Percentiles rank a stretch among this genome's conserved stretches.
Evolutionary conservation across 1,140 invertebrate genomes (phyloP).

Genomic region (Muscidifurax raptorellus): DNA sequence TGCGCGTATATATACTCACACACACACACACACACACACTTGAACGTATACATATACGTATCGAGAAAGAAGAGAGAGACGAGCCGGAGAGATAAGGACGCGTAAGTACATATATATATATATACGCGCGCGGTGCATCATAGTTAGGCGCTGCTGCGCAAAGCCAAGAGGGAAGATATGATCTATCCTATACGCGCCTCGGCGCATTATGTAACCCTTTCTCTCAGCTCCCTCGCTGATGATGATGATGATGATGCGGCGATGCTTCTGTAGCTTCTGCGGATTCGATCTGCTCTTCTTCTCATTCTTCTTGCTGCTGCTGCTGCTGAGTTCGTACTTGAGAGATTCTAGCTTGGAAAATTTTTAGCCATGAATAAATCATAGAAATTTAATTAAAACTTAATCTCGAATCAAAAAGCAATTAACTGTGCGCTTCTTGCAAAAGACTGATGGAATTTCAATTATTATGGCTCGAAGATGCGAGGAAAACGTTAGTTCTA

Average conservation of each 20-base stretch:
- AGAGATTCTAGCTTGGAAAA: not conserved
- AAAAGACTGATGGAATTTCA: not conserved
- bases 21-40: no score
- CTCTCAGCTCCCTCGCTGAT: not conserved
- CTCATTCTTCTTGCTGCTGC: not conserved
- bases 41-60: not conserved
- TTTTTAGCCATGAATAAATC: conserved; percentile 29
- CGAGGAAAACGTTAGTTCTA: no score
- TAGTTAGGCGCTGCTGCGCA: conserved; percentile 59
- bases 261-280: conserved; percentile 8
- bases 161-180: conserved; percentile 57
- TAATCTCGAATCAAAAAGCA: conserved; percentile 33
- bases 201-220: conserved; percentile 68
- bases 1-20: no score
- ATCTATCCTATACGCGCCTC: conserved; percentile 61
- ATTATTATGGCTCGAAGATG: no score
- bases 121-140: conserved; percentile 55
- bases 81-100: conserved; percentile 25
- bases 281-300: not conserved
- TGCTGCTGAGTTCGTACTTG: no score
- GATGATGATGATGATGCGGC: not conserved
- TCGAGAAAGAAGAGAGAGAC: conserved; percentile 5
- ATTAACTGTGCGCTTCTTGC: conserved; percentile 29
- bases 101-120: conserved; percentile 33
- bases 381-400: conserved; percentile 38